Base-by-base conservation (phyloP, 2,113 vertebrate species). In the Gallinago media region DNA sequence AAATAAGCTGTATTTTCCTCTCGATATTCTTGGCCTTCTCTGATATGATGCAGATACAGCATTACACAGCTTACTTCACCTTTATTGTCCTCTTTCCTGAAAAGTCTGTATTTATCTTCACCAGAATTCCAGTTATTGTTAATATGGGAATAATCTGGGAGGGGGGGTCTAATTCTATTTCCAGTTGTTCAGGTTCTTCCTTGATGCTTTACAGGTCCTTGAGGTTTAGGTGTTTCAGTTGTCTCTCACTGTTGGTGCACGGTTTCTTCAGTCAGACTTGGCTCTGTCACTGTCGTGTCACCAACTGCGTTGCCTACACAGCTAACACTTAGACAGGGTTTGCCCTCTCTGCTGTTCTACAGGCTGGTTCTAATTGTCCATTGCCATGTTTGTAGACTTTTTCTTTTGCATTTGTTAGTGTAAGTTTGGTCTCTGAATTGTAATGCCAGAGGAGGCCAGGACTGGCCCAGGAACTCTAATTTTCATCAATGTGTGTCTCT, bases 1-100 rank as follows among this genome's bases (percentile, higher is more conserved):
- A 68, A 65, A 78, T 18, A 88, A 85, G 71, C 85, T 92, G 80
- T 95, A n/a, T 81, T 81, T 91, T 87, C 72, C 34, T 72, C 66
- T 85, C 2, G 0, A 8, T 75, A 11, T 34, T 71, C 81, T 63
- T 75, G 67, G 56, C 66, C 56, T 5, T 72, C 81, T 74, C 56
- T 67, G 47, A 22, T 26, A 9, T 68, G 65, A 78, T 0, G 2
- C 9, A 32, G 2, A 3, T n/a, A 34, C 10, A 40, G 40, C 1
- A 0, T 88, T 67, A 75, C 8, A 9, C 73, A 87, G 73, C n/a
- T 49, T 77, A 8, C 40, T 68, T 83, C 80, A 79, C 71, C 66
- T 79, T 74, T 46, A 27, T 62, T 76, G 15, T 15, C 42, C 17
- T 61, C 49, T 56, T 92, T 61, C 62, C 62, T 93, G 54, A 90